These are phyloP conservation scores for Papilio elwesi DNA, from an alignment of 2,888 invertebrate genomes.

Conservation along the genomic window DNA sequence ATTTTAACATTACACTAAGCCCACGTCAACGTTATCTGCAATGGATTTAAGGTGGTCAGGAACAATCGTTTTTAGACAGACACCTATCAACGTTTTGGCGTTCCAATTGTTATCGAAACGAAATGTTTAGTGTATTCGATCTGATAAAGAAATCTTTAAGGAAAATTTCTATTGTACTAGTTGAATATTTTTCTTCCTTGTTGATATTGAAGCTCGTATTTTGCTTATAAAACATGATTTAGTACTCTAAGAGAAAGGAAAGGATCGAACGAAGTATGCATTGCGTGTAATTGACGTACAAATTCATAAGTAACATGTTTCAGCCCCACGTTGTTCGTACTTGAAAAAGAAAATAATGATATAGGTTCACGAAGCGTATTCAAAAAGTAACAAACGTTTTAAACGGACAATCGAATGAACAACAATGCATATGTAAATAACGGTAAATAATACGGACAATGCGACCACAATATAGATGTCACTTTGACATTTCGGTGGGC, in stretches of 20 bases:
- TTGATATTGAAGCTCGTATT: neutral
- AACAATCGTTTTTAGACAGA: slow-evolving; percentile 24
- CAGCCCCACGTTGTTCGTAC: neutral
- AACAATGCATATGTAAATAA: slow-evolving; percentile 37
- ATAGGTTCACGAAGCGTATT: neutral
- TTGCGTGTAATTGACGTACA: too few relatives aligned
- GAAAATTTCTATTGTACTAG: neutral
- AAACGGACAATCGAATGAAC: slow-evolving; percentile 21
- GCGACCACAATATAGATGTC: slow-evolving; percentile 63
- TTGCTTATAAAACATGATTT: too few relatives aligned
- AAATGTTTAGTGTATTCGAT: neutral
- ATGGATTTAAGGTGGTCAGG: slow-evolving; percentile 14
- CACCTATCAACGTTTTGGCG: slow-evolving; percentile 10
- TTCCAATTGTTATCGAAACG: slow-evolving; percentile 11
- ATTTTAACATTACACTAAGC: neutral
- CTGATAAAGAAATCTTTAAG: slow-evolving; percentile 19
- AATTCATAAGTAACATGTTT: too few relatives aligned
- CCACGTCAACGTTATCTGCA: slow-evolving; percentile 19
- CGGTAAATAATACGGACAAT: slow-evolving; percentile 50
- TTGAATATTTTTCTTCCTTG: slow-evolving; percentile 10
- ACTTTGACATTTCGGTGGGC: slow-evolving; percentile 49
- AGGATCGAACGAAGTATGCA: too few relatives aligned
- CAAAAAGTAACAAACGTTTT: slow-evolving; percentile 8
- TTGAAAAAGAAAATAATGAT: neutral
- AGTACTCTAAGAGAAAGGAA: too few relatives aligned